Evolutionary conservation across 2,888 invertebrate genomes (phyloP), one percentile per base, ranked within the genome.

Genomic region (Lasiommata megera): DNA sequence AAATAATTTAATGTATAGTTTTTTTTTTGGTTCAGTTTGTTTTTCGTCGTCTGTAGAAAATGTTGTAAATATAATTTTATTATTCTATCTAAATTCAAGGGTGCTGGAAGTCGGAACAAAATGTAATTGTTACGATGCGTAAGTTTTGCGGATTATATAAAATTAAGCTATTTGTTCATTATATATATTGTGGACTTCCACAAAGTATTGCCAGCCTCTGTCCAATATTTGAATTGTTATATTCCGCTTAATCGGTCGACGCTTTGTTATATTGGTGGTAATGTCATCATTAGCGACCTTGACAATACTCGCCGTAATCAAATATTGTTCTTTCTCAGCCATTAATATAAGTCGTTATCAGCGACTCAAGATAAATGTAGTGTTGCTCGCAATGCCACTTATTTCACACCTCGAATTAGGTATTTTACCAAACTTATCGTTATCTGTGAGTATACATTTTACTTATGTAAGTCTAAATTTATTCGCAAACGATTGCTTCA

Each of bases 221-320:
- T 23, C 23, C 23, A 23, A 23, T 23, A 23, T 23, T 23, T 23
- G 23, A 23, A 23, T 23, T 3, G 3, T 23, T 5, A 23, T 23
- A 5, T 23, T 23, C 2, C 23, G 23, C 5, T 23, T 23, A 23
- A 23, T 23, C 31, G 11, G 11, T 34, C 34, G 34, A 11, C 3
- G 11, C 11, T 11, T 11, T 3, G 3, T 9, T 11, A 11, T 34
- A 9, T 11, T 34, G 5, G 34, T 46, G 14, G 16, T 46, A 46
- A 31, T 46, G 72, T 85, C 82, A 83, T 86, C 80, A 85, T 73
- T 72, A 69, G 54, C 71, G 83, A 75, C 88, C 88, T 86, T 86
- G 84, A 67, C 67, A 67, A 61, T 72, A 70, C 73, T 76, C 76
- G 71, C 74, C 72, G 73, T 46, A 73, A 77, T 74, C 74, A 72